Conservation (phyloP, 2,113 vertebrate genomes). For the Toxotes jaculatrix region DNA sequence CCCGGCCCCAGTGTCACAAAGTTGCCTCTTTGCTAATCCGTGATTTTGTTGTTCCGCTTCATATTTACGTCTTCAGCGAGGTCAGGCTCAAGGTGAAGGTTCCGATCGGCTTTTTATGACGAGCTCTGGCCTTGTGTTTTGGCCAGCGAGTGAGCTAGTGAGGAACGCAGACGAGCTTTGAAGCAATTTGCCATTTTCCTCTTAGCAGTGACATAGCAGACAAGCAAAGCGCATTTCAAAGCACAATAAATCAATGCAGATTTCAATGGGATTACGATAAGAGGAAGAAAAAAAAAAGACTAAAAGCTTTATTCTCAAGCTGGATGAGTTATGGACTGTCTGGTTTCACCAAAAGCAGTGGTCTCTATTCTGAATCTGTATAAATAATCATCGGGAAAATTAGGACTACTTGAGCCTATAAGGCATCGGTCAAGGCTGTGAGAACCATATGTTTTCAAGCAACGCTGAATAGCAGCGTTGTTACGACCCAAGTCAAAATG, state of each 20-base stretch:
- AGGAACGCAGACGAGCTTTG: conserved; percentile 50
- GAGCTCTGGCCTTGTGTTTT: conserved; percentile 34
- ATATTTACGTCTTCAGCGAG: conserved; percentile 31
- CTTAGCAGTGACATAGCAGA: conserved; percentile 38
- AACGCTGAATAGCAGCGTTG: conserved; percentile 54
- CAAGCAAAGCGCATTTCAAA: conserved; percentile 51
- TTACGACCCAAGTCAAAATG: conserved; percentile 63
- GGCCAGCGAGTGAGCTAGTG: conserved; percentile 13
- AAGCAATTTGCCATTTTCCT: conserved; percentile 50
- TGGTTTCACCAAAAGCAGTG: conserved; percentile 44
- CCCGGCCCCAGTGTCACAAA: conserved; percentile 8
- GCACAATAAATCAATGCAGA: conserved; percentile 58
- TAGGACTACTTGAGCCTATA: conserved; percentile 56
- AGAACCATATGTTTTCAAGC: conserved; percentile 72
- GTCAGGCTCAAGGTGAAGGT: conserved; percentile 17
- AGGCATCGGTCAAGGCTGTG: conserved; percentile 66
- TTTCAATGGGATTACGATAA: conserved; percentile 63
- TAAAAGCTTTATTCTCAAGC: conserved; percentile 48
- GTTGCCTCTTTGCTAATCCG: conserved; percentile 9
- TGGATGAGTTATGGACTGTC: conserved; percentile 67
- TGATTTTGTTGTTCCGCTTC: neutral
- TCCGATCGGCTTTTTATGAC: conserved; percentile 31
- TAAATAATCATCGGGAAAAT: conserved; percentile 76
- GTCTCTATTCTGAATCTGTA: conserved; percentile 66
- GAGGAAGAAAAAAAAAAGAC: neutral